Evolutionary conservation across 2,797 vertebrate genomes (phyloP), one percentile per base, ranked within the genome.

Genomic region (Danio kyathit): DNA sequence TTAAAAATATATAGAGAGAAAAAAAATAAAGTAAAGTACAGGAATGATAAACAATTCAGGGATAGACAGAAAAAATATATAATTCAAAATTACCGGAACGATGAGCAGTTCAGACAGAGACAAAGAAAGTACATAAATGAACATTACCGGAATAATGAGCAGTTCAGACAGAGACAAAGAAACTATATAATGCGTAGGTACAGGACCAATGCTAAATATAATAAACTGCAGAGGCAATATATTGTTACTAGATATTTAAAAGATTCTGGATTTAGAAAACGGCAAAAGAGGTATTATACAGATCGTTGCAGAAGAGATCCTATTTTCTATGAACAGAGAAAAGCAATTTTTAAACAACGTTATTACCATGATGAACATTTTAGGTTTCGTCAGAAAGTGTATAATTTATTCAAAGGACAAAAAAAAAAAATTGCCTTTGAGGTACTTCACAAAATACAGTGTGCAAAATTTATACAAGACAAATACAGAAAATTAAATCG

Each of bases 401-500:
- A 76, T 2, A 51, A 1, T 17, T 65, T 64, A 12, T 49, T 76
- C 1, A 9, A 29, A 41, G 40, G 21, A 6, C 21, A 67, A 48
- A 57, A 57, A 9, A 79, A 21, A 59, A 6, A 1, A 12, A 1
- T n/a, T n/a, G n/a, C n/a, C 6, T 12, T 38, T 4, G 41, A 70
- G 11, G 13, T 46, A 4, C 46, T 80, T 16, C 69, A 65, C 5
- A 74, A 29, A 17, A 66, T 66, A 13, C 48, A 17, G 7, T 76
- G 73, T 67, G 64, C 72, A n/a, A 41, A 69, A 41, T 51, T 59
- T 12, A 76, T 76, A 40, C 43, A 52, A 54, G 6, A 17, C 2
- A 82, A 82, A 67, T 82, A 82, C 64, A 81, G 21, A 57, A 43
- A 52, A 17, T n/a, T n/a, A n/a, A n/a, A n/a, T n/a, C n/a, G n/a